Base-by-base conservation (phyloP, 1,140 invertebrate species). In the Drosophila watanabei region DNA sequence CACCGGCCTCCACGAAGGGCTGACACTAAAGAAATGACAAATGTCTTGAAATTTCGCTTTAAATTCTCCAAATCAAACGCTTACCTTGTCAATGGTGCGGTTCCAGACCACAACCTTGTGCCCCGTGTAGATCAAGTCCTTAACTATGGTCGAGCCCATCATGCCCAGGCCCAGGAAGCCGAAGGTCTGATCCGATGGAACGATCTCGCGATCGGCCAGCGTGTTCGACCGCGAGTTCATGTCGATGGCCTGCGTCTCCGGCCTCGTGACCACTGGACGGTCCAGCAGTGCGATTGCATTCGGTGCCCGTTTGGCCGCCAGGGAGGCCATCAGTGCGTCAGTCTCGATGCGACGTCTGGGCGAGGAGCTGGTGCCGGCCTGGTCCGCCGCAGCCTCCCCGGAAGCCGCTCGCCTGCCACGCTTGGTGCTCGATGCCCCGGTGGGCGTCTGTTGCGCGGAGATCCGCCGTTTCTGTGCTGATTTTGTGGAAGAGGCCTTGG, bases 31-130 rank as follows among this genome's bases (percentile, higher is more conserved):
- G 62, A 59, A 63, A 60, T 51, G 11, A 30, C 9, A 7, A 59
- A 45, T 9, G 2, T 41, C 9, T 14, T 33, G 4, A 14, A 28
- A 7, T 28, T 10, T 16, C 13, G 9, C 4, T 7, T 11, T 13
- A 6, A 0, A 9, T 7, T 6, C 10, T 1, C 8, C 7, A 6
- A 2, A 24, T 5, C 1, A 1, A 14, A 28, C 13, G 30, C 58
- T 95, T 95, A 98, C 98, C 96, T 99, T 99, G 62, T 97, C 96
- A 35, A 96, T 95, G 71, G 98, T 97, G 83, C 98, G 95, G 94
- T 99, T 99, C 98, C 98, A 99, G 39, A 99, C 96, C 78, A 97
- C 96, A 13, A 99, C 97, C 89, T 97, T 96, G 93, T 99, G 98
- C 9, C 98, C 98, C 52, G 98, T 98, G 92, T 98, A 97, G 75